Evolutionary conservation across 2,113 vertebrate species (phyloP).

Genomic region (Chinchilla lanigera): DNA sequence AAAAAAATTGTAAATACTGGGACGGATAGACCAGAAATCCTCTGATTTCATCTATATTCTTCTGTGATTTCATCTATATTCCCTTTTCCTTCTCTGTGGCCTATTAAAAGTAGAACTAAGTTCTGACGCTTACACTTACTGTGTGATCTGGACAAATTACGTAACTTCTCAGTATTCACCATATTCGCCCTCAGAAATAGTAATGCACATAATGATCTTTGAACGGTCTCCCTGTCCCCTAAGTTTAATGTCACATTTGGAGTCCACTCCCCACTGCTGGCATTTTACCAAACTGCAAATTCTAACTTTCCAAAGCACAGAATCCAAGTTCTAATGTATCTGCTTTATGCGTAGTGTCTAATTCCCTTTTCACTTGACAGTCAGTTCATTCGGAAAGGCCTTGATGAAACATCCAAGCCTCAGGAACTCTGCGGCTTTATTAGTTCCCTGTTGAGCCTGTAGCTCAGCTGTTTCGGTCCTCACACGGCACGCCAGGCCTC

Average conservation of each 20-base stretch:
- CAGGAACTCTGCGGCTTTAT: background rate
- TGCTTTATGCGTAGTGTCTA: background rate
- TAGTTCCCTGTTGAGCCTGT: background rate
- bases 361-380: background rate
- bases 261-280: constrained; percentile 84
- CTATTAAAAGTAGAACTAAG: background rate
- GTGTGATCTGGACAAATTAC: background rate
- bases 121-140: background rate
- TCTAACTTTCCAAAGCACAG: background rate
- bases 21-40: background rate
- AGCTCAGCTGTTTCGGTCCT: background rate
- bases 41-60: background rate
- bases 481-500: background rate
- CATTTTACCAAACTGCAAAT: background rate
- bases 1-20: no score
- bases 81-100: background rate
- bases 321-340: background rate
- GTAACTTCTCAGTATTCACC: background rate
- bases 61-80: background rate
- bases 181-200: background rate
- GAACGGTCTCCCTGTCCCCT: background rate
- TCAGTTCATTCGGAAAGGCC: background rate
- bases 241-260: constrained; percentile 2
- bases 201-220: background rate
- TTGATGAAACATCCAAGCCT: background rate